Evolutionary conservation across 2,113 vertebrate genomes (phyloP).

Genomic region (Notechis scutatus): DNA sequence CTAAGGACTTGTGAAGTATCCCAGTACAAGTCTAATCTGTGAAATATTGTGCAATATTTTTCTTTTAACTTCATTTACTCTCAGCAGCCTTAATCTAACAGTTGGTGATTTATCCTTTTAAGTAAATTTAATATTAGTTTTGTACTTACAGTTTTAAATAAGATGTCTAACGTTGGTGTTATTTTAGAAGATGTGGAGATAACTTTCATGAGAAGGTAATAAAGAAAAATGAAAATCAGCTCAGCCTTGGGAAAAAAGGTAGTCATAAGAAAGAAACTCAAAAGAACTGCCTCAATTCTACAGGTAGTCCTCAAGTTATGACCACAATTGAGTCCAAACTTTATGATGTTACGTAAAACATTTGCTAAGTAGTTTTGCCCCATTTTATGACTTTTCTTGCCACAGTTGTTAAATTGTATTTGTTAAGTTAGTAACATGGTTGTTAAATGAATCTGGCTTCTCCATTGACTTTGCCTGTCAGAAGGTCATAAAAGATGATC

Average conservation of each 20-base stretch:
- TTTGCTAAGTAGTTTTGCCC: neutral
- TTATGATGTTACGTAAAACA: too few relatives aligned
- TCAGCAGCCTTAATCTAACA: neutral
- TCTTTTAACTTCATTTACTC: neutral
- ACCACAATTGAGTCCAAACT: neutral
- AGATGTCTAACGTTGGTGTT: neutral
- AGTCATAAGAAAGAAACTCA: neutral
- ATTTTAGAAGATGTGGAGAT: neutral
- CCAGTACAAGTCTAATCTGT: neutral
- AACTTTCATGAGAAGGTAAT: neutral
- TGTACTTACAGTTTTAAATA: neutral
- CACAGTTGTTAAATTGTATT: neutral
- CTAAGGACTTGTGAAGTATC: neutral
- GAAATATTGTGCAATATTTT: neutral
- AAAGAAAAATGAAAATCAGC: neutral
- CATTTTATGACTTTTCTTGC: neutral
- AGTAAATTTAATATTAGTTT: neutral
- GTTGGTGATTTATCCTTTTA: neutral
- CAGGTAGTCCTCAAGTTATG: neutral
- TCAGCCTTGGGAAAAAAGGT: neutral
- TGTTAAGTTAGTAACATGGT: neutral
- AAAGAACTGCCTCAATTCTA: neutral
- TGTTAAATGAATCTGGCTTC: neutral
- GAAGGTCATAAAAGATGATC: neutral
- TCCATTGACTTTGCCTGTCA: neutral